Percentiles rank a stretch among this genome's conserved stretches.
phyloP scores from a whole-genome alignment of 2,888 invertebrate species.

The Helicoverpa assulta region DNA sequence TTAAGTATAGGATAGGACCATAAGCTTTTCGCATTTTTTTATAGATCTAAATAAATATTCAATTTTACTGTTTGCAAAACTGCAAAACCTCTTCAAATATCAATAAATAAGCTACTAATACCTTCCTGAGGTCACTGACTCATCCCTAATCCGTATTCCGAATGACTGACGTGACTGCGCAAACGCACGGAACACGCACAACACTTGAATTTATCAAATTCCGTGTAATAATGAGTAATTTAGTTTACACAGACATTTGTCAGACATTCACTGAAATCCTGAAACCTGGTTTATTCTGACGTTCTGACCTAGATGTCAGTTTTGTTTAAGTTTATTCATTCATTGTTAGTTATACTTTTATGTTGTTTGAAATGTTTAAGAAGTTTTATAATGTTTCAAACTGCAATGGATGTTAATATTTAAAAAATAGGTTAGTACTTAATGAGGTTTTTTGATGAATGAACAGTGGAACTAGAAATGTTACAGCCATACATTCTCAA shows the following conservation, averaged over 20 bases:
- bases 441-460: too few species aligned
- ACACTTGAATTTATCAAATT: constrained; percentile 43
- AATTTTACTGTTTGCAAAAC: too few species aligned
- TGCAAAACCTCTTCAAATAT: too few species aligned
- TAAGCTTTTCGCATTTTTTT: too few species aligned
- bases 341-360: constrained; percentile 14
- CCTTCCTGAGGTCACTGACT: constrained; percentile 34
- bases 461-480: too few species aligned
- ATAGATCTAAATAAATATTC: too few species aligned
- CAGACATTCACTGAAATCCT: constrained; percentile 29
- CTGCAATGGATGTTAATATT: neutral
- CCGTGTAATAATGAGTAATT: constrained; percentile 52
- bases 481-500: too few species aligned
- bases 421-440: neutral
- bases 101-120: constrained; percentile 6
- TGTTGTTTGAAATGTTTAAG: constrained; percentile 5
- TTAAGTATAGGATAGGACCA: too few species aligned
- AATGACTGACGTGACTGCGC: constrained; percentile 46
- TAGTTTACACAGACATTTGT: constrained; percentile 35
- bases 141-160: constrained; percentile 12
- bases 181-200: constrained; percentile 9
- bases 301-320: constrained; percentile 25
- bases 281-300: constrained; percentile 30
- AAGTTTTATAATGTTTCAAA: constrained; percentile 1
- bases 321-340: constrained; percentile 16